These are phyloP conservation scores for Buphagus erythrorhynchus DNA, from an alignment of 2,797 vertebrate species.

Conservation along the genomic window DNA sequence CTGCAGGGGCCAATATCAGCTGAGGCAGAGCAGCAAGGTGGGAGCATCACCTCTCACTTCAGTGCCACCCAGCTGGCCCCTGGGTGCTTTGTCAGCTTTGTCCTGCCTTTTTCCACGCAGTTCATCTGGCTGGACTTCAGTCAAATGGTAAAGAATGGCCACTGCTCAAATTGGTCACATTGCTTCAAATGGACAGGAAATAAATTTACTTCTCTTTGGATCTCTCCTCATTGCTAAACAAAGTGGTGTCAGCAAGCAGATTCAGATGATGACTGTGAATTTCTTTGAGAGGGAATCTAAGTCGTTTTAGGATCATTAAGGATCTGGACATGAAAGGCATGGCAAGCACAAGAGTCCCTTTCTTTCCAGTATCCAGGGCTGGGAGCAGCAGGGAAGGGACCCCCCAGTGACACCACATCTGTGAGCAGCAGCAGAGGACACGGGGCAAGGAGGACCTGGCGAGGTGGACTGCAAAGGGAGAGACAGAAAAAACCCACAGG, in stretches of 20 bases:
- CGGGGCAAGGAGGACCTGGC: background rate
- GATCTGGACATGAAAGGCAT: background rate
- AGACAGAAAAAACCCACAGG: background rate
- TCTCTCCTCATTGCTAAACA: background rate
- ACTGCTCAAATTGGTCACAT: background rate
- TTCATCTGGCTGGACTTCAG: background rate
- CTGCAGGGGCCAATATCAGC: background rate
- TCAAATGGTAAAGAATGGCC: background rate
- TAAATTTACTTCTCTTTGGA: background rate
- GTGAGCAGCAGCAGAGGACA: background rate
- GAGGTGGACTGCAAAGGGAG: background rate
- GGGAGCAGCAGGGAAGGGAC: background rate
- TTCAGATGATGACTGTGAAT: background rate
- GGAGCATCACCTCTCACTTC: background rate
- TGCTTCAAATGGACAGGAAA: background rate
- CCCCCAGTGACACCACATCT: fast-evolving
- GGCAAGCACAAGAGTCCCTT: background rate
- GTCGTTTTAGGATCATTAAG: background rate
- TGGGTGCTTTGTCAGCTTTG: background rate
- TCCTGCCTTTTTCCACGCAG: background rate
- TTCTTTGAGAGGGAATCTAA: background rate
- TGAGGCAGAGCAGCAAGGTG: background rate
- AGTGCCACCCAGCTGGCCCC: background rate
- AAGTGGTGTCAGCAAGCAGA: background rate
- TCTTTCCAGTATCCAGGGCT: background rate